Conservation (phyloP, 2,888 invertebrate genomes). For the Ichneumoninae sp. region DNA sequence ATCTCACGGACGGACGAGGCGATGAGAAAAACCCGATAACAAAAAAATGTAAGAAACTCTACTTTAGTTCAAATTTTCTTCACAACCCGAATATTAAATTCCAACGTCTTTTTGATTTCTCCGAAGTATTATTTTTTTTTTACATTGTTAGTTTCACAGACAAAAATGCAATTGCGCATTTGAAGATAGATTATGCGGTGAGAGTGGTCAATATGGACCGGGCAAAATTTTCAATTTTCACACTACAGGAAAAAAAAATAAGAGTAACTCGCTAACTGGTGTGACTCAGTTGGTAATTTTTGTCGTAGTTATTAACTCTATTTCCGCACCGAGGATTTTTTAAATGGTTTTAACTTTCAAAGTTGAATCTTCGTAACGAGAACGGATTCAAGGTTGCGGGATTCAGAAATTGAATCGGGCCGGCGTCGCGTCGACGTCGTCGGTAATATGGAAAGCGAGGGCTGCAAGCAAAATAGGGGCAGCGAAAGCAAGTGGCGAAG, state of each 20-base stretch:
- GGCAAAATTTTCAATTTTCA: too few relatives aligned
- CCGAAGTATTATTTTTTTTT: neutral
- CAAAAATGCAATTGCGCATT: too few relatives aligned
- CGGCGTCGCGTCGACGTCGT: neutral
- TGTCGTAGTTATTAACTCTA: neutral
- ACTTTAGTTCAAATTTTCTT: neutral
- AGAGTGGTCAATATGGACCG: too few relatives aligned
- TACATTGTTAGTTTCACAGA: too few relatives aligned
- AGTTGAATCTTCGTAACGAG: neutral
- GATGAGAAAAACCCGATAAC: neutral
- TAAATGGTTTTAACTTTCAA: neutral
- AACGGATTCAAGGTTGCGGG: neutral
- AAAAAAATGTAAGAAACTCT: neutral
- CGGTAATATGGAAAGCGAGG: neutral
- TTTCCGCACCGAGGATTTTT: neutral
- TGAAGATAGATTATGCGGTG: too few relatives aligned
- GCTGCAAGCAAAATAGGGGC: slow-evolving; percentile 12
- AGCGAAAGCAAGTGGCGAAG: neutral
- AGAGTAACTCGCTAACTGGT: neutral
- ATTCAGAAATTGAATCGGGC: slow-evolving; percentile 2
- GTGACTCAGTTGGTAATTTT: neutral
- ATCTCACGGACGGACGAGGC: neutral
- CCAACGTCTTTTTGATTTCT: neutral
- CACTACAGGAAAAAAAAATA: too few relatives aligned
- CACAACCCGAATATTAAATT: neutral